phyloP scores from a whole-genome alignment of 2,888 invertebrate species.

The Drosophila anceps region DNA sequence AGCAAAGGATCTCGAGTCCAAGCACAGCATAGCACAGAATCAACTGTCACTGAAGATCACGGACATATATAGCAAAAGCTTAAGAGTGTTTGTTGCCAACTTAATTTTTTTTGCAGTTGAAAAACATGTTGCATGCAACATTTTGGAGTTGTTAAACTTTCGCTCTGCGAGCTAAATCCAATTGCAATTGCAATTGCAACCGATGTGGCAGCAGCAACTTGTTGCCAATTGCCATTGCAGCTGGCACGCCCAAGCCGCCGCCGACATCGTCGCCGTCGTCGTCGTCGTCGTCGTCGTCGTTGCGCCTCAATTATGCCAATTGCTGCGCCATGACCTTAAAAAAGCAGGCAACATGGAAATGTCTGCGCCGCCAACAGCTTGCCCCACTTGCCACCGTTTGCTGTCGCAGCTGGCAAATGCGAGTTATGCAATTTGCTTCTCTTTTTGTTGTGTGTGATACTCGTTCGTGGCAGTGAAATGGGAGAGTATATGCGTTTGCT shows the following conservation, averaged over 20 bases:
- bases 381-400: slow-evolving; percentile 35
- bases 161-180: slow-evolving; percentile 15
- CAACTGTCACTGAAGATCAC: background rate
- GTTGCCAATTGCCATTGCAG: slow-evolving; percentile 55
- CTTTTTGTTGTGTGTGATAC: slow-evolving; percentile 10
- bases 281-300: slow-evolving; percentile 22
- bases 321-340: slow-evolving; percentile 80
- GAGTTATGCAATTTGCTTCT: slow-evolving; percentile 69
- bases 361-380: slow-evolving; percentile 33
- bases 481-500: background rate
- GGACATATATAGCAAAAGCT: background rate
- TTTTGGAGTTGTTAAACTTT: slow-evolving; percentile 18
- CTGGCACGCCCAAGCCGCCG: slow-evolving; percentile 19
- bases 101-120: slow-evolving; percentile 1
- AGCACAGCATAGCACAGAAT: background rate
- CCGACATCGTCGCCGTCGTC: slow-evolving; percentile 1
- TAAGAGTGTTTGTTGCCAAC: background rate
- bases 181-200: slow-evolving; percentile 27
- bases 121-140: slow-evolving; percentile 37
- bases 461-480: background rate
- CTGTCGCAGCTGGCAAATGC: slow-evolving; percentile 55
- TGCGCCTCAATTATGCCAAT: slow-evolving; percentile 78
- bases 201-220: slow-evolving; percentile 64
- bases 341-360: slow-evolving; percentile 82
- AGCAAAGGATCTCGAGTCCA: background rate